These are phyloP conservation scores for Brachypteracias leptosomus DNA, from an alignment of 2,113 vertebrate genomes.

Conservation along the genomic window DNA sequence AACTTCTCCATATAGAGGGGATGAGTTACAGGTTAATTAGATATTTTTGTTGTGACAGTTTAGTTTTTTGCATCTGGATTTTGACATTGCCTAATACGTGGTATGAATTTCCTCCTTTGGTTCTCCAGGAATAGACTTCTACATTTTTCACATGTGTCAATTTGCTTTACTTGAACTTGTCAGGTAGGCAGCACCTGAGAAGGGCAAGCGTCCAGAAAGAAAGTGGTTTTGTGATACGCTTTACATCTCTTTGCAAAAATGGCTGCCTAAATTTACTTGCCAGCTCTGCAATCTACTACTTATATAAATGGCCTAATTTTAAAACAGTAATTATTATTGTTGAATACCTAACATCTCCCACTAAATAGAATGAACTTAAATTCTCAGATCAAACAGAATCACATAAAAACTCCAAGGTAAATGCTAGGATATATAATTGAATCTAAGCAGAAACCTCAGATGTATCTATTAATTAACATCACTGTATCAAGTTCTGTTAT, in stretches of 20 bases:
- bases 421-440: neutral
- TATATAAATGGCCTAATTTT: slow-evolving; percentile 19
- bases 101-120: neutral
- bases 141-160: neutral
- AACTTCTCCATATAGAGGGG: neutral
- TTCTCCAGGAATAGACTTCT: neutral
- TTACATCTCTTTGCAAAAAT: neutral
- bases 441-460: neutral
- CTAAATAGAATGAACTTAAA: neutral
- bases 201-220: neutral
- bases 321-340: slow-evolving; percentile 1
- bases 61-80: neutral
- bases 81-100: neutral
- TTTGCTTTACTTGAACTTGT: neutral
- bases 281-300: neutral
- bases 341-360: neutral
- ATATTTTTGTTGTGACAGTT: slow-evolving; percentile 17
- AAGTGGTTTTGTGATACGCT: neutral
- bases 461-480: neutral
- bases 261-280: neutral
- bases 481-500: neutral
- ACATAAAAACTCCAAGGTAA: slow-evolving; percentile 41
- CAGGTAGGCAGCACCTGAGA: neutral
- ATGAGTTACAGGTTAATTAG: slow-evolving; percentile 36
- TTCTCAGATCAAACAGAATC: slow-evolving; percentile 55